Evolutionary conservation across 1,140 invertebrate species (phyloP).

Genomic region (Drosophila oshimai): DNA sequence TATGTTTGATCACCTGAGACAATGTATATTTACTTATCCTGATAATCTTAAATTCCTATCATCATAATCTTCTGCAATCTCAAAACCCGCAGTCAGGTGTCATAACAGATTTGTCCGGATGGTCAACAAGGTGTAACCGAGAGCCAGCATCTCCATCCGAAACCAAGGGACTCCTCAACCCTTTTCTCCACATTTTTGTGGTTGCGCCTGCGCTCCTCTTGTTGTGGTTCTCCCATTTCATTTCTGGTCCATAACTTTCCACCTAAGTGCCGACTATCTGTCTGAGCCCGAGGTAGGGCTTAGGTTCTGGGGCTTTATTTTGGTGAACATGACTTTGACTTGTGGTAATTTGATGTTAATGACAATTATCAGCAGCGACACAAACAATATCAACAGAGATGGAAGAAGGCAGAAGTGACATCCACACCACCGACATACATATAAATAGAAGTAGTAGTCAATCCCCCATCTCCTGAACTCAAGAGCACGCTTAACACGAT

Average conservation of each 20-base stretch:
- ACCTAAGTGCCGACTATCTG: constrained; percentile 57
- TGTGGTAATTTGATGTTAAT: constrained; percentile 81
- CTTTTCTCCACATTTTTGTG: constrained; percentile 6
- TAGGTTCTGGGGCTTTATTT: constrained; percentile 22
- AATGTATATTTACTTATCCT: no score
- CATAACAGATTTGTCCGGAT: constrained; percentile 31
- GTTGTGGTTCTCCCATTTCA: constrained; percentile 41
- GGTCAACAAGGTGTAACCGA: constrained; percentile 22
- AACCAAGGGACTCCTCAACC: neutral
- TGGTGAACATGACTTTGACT: constrained; percentile 74
- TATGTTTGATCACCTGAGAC: neutral
- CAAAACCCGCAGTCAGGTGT: constrained; percentile 21
- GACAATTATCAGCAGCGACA: constrained; percentile 73
- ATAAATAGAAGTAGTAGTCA: neutral
- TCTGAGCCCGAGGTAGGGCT: constrained; percentile 22
- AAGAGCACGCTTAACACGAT: constrained; percentile 65
- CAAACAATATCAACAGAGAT: constrained; percentile 29
- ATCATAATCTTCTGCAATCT: neutral
- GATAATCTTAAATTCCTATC: no score
- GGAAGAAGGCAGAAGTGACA: constrained; percentile 30
- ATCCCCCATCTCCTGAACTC: neutral
- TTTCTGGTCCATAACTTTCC: constrained; percentile 44
- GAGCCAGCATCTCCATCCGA: neutral
- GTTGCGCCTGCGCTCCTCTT: constrained; percentile 20
- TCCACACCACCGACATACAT: constrained; percentile 40